Base-by-base conservation (phyloP, 2,113 vertebrate genomes). In the Mirounga angustirostris region DNA sequence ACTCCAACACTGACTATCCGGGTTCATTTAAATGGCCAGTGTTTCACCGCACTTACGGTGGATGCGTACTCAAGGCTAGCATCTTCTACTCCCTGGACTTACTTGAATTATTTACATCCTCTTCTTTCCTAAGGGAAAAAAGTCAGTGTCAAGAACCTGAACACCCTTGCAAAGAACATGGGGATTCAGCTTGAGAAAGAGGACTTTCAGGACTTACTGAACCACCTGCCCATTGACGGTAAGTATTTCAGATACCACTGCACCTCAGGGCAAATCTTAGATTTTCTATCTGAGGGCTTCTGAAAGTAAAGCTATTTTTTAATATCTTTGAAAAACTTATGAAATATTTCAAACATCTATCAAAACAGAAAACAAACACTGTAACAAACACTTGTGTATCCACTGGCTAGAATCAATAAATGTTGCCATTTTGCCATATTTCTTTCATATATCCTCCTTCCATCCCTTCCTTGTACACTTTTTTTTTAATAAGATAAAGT, bases 71-170 rank as follows among this genome's bases (percentile, higher is more conserved):
- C 58, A 83, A 80, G 91, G 61, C 9, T 36, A 26, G 18, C 40
- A 67, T 84, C 58, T 73, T 91, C 61, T 14, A 40, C 28, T 13
- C 88, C 52, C 54, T 69, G 30, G n/a, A 82, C 61, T 94, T 76
- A 59, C 24, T 90, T 94, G 9, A 16, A n/a, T 63, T 59, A 81
- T 69, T 59, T 67, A 30, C 18, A 43, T 69, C 43, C 40, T 90
- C 59, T 95, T 96, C 61, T 95, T 80, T 97, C 83, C 63, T 58
- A 76, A 97, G 95, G 63, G 18, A 94, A 96, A 54, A 97, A 79
- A 61, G 12, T 92, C 12, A 14, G 56, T 26, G 52, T n/a, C 43
- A 79, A 79, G 80, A 80, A 97, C 3, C 46, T 97, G 0, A 19
- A 1, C 36, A 43, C 50, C 1, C 61, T 67, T 89, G 52, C 95